phyloP scores from a whole-genome alignment of 2,113 vertebrate species.

The Lutjanus erythropterus region DNA sequence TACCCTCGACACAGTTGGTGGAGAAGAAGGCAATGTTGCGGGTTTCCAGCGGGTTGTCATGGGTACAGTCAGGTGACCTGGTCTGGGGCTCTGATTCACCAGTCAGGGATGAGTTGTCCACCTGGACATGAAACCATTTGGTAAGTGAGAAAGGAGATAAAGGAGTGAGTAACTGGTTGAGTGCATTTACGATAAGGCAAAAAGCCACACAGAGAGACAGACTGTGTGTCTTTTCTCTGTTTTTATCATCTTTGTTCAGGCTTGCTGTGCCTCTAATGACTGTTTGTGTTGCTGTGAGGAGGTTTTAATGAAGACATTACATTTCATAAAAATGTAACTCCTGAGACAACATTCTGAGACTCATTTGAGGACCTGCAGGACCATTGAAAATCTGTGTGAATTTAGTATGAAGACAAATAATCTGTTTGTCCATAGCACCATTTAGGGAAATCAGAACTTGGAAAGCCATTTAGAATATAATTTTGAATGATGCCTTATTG shows the following conservation, averaged over 20 bases:
- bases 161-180: neutral
- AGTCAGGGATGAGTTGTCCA: conserved; percentile 93
- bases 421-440: neutral
- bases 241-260: neutral
- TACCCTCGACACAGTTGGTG: conserved; percentile 93
- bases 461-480: neutral
- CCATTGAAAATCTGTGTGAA: neutral
- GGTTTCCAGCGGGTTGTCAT: conserved; percentile 93
- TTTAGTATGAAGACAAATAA: neutral
- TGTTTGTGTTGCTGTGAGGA: neutral
- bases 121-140: conserved; percentile 70
- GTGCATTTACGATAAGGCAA: neutral
- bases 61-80: conserved; percentile 91
- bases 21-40: conserved; percentile 94
- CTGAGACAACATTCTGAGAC: too few relatives aligned
- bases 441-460: neutral
- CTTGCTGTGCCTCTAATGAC: neutral
- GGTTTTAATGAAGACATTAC: too few relatives aligned
- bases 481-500: neutral
- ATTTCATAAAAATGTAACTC: too few relatives aligned
- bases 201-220: neutral
- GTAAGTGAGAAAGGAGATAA: neutral
- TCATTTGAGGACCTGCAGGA: neutral
- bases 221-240: neutral
- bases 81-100: conserved; percentile 93